Base-by-base conservation (phyloP, 2,888 invertebrate genomes). In the Perdita meconis region DNA sequence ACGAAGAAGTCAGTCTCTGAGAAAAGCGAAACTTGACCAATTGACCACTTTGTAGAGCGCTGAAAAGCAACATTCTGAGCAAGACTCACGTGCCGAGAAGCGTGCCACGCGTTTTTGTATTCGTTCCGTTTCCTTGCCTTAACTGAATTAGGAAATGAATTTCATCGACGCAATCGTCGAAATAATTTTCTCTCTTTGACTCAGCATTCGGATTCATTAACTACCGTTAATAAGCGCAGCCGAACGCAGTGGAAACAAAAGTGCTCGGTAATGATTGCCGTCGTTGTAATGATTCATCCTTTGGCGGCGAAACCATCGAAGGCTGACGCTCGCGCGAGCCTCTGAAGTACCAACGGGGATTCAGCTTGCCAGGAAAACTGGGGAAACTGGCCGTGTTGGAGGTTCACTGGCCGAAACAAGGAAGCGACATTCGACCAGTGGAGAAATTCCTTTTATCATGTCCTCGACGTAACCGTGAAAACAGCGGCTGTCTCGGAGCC, bases 211-310 rank as follows among this genome's bases (percentile, higher is more conserved):
- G 44, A 57, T 44, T 71, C 70, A 42, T 78, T 78, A 75, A 70
- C 67, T 68, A 36, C 68, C 55, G 53, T 26, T 78, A 72, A 76
- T 72, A 72, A 75, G 71, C 78, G 67, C 64, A 64, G 65, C 68
- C 64, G 69, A 81, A 75, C 68, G 79, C 78, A 76, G 79, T 71
- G 69, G 71, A 80, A 75, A 78, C 75, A 64, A 26, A 38, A 42
- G 16, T 73, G 67, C 56, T 16, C 40, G 36, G 65, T 10, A 19
- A 19, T 70, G 67, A 75, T 78, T 75, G 60, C 65, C 5, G 19
- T 12, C 3, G 47, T 55, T 40, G 26, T 66, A 77, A 79, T 79
- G 76, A 72, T 72, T 38, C 68, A 51, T 22, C 68, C 47, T 40
- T 67, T n/a, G 63, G 51, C 36, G 13, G 0, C 12, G 44, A 61